phyloP scores from a whole-genome alignment of 2,888 invertebrate species.

The Hermaeophaga mercurialis region DNA sequence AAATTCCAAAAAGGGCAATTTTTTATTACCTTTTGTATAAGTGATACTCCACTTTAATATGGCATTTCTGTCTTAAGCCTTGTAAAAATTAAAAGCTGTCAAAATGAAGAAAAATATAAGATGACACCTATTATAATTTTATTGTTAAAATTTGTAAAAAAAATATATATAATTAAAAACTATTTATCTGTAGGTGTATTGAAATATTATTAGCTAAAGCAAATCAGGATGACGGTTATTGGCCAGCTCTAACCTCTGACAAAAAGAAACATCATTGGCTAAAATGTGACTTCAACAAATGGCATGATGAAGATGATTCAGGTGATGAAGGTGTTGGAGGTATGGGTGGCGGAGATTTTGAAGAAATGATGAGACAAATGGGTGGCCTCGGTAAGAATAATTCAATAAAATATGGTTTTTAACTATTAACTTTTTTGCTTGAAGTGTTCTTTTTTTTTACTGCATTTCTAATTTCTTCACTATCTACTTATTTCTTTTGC shows the following conservation, averaged over 20 bases:
- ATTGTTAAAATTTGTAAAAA: no score
- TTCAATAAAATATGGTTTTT: not conserved
- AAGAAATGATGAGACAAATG: conserved; percentile 78
- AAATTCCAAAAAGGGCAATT: no score
- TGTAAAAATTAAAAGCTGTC: no score
- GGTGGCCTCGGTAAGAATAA: conserved; percentile 64
- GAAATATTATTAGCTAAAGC: conserved; percentile 75
- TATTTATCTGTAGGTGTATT: conserved; percentile 63
- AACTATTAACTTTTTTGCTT: not conserved
- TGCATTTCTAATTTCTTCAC: no score
- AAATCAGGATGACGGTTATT: conserved; percentile 74
- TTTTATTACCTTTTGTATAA: no score
- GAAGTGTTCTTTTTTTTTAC: not conserved
- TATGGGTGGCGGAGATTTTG: conserved; percentile 63
- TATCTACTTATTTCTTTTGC: no score
- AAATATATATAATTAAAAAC: no score
- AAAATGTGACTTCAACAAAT: conserved; percentile 97
- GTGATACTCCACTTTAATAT: no score
- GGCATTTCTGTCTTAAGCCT: no score
- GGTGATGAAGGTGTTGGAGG: conserved; percentile 73
- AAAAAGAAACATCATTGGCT: conserved; percentile 91
- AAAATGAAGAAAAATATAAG: no score
- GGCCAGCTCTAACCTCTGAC: conserved; percentile 87
- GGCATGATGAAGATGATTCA: conserved; percentile 96
- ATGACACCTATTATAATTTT: no score